Base-by-base conservation (phyloP, 2,113 vertebrate species). In the Hipposideros armiger region DNA sequence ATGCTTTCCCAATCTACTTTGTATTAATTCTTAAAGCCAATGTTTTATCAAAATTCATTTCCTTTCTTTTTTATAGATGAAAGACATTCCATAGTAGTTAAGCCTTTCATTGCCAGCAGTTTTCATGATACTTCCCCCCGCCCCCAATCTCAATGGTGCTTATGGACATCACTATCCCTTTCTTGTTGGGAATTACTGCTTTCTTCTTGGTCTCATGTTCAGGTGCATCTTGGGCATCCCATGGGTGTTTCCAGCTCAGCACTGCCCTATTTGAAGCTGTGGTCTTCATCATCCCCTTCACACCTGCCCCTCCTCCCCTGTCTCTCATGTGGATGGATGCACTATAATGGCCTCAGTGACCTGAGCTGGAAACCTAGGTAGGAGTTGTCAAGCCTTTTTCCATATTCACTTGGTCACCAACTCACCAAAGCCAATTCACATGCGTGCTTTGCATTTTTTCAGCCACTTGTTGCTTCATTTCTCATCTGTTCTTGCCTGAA, bases 71-170 rank as follows among this genome's bases (percentile, higher is more conserved):
- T 64, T n/a, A 80, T 66, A 58, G 69, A 42, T 83, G 26, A 24
- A 73, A 80, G 64, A 56, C 52, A 5, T 9, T 24, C 1, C 60
- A 36, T 4, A 30, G 11, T n/a, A 54, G 32, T 30, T 52, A 62
- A 24, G 2, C 17, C 30, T 85, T 10, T 64, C 10, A 13, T 10
- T 47, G 16, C 13, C 50, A 19, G 16, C 5, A 5, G 28, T 10
- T 13, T 24, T 74, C 8, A 1, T 3, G 30, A 24, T 32, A 0
- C 2, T 13, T 26, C 32, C 4, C 1, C n/a, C 32, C 11, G 7
- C 1, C n/a, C 32, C 11, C 10, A 15, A 0, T 74, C 3, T 5
- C 22, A 42, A 0, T 15, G 26, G 28, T 1, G 15, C 54, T n/a
- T 36, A 0, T 47, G 26, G 26, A 11, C 32, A 4, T 28, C 17